A percentile compares a stretch with the other conserved stretches of the same genome.
These are phyloP conservation scores for Tenodera sinensis DNA, from an alignment of 2,888 invertebrate genomes.

Conservation along the genomic window DNA sequence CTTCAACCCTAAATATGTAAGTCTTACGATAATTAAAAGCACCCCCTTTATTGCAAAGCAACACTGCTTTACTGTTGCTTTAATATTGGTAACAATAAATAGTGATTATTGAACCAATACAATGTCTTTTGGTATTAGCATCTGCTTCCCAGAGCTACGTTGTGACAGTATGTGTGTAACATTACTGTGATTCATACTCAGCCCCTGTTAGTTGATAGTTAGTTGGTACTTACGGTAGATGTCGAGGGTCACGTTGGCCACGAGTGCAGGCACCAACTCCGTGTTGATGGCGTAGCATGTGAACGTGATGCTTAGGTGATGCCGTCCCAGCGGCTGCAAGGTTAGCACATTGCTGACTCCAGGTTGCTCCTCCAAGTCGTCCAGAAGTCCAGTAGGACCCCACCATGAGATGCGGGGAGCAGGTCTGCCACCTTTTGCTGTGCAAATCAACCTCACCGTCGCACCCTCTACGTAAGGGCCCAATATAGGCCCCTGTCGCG, in stretches of 20 bases:
- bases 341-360: conserved; percentile 66
- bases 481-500: background rate
- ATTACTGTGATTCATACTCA: no score
- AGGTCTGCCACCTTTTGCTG: conserved; percentile 58
- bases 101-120: no score
- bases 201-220: no score
- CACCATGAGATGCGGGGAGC: conserved; percentile 76
- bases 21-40: no score
- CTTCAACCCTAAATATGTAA: no score
- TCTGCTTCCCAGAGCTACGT: no score
- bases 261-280: conserved; percentile 64
- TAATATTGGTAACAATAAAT: no score
- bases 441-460: background rate
- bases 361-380: conserved; percentile 66
- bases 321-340: conserved; percentile 63
- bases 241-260: conserved; percentile 63
- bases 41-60: no score
- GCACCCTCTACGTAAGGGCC: background rate
- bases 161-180: no score
- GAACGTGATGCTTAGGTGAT: conserved; percentile 63
- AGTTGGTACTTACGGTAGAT: conserved; percentile 62
- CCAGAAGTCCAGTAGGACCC: conserved; percentile 67
- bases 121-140: no score
- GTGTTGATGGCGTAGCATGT: conserved; percentile 74
- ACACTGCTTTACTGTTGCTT: no score